Conservation (phyloP, 2,113 vertebrate genomes). For the Tupaia chinensis region DNA sequence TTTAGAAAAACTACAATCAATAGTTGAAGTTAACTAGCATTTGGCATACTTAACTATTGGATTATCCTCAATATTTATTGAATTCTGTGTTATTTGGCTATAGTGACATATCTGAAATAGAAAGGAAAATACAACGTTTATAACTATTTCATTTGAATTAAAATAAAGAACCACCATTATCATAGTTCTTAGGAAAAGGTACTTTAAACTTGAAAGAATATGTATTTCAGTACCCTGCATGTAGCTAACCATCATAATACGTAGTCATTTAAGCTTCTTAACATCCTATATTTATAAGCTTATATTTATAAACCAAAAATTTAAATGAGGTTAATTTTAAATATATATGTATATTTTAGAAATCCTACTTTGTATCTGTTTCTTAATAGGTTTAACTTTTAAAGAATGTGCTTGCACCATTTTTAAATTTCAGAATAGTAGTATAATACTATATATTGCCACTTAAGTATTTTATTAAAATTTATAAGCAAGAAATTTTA, state of each 20-base stretch:
- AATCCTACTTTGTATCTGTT: slow-evolving; percentile 46
- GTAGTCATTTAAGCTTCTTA: slow-evolving; percentile 35
- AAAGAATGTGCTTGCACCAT: slow-evolving; percentile 22
- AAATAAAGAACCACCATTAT: background rate
- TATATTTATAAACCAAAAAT: slow-evolving; percentile 71
- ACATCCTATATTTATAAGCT: slow-evolving; percentile 50
- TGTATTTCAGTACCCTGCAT: slow-evolving; percentile 17
- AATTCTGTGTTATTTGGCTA: slow-evolving; percentile 33
- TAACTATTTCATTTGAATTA: slow-evolving; percentile 25
- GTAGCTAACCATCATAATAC: background rate
- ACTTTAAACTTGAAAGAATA: slow-evolving; percentile 35
- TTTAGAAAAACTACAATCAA: background rate
- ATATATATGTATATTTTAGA: slow-evolving; percentile 64
- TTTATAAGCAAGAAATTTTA: slow-evolving; percentile 61
- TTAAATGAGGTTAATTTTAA: slow-evolving; percentile 63
- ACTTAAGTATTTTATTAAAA: slow-evolving; percentile 55
- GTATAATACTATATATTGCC: background rate
- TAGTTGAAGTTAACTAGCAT: background rate
- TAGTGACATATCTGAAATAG: background rate
- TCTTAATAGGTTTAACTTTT: background rate
- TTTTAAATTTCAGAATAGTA: slow-evolving; percentile 60
- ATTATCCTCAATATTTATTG: slow-evolving; percentile 36
- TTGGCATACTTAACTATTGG: slow-evolving; percentile 8
- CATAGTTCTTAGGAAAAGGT: slow-evolving; percentile 6
- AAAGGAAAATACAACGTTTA: slow-evolving; percentile 27